Evolutionary conservation across 1,140 invertebrate species (phyloP).

Genomic region (Lysiphlebus fabarum): DNA sequence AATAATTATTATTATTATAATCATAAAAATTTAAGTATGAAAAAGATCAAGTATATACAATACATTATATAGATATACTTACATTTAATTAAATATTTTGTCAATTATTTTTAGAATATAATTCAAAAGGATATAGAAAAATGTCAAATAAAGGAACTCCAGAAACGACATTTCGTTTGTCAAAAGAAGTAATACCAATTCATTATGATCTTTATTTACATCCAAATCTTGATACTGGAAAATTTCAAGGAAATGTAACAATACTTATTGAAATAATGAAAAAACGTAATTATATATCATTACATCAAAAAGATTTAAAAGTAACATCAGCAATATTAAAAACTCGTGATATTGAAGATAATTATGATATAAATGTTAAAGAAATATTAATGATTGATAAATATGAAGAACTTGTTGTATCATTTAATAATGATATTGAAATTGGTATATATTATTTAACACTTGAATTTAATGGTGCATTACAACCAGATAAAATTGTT

Average conservation of each 20-base stretch:
- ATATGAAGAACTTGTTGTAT: constrained; percentile 68
- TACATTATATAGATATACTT: too few species aligned
- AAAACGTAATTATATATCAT: constrained; percentile 60
- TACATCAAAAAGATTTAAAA: constrained; percentile 68
- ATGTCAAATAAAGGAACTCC: constrained; percentile 37
- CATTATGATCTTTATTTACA: constrained; percentile 74
- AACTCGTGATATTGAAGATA: constrained; percentile 34
- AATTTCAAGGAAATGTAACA: constrained; percentile 69
- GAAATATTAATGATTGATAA: constrained; percentile 40
- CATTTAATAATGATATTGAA: constrained; percentile 53
- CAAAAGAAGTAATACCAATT: constrained; percentile 63
- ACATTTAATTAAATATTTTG: too few species aligned
- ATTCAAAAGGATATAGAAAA: constrained; percentile 7
- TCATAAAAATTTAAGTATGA: too few species aligned
- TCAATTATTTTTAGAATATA: background rate
- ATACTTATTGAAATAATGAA: constrained; percentile 65
- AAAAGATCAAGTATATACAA: too few species aligned
- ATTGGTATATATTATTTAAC: constrained; percentile 63
- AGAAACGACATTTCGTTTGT: constrained; percentile 60
- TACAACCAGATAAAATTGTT: constrained; percentile 64
- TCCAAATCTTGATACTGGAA: constrained; percentile 68
- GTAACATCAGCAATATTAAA: constrained; percentile 53
- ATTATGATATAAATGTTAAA: constrained; percentile 40
- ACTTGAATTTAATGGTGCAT: constrained; percentile 67
- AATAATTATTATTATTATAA: too few species aligned